A percentile compares a stretch with the other conserved stretches of the same genome.
These are phyloP conservation scores for Chrysopilus asiliformis DNA, from an alignment of 2,888 invertebrate species.

Conservation along the genomic window DNA sequence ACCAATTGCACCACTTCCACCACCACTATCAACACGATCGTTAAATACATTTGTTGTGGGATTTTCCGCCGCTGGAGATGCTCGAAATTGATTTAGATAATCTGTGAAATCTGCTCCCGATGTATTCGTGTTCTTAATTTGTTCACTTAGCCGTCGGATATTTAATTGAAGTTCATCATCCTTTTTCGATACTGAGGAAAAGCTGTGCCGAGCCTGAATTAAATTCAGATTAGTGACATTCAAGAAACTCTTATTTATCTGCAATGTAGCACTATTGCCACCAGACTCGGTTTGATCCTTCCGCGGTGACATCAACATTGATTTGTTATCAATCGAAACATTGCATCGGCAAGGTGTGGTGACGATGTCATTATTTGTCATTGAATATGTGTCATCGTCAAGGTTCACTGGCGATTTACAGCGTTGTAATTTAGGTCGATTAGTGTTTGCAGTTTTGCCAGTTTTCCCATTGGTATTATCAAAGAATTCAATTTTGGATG, in stretches of 20 bases:
- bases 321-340: constrained; percentile 5
- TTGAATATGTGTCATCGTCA: constrained; percentile 18
- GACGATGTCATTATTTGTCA: constrained; percentile 2
- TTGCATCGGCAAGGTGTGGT: constrained; percentile 10
- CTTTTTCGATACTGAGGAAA: constrained; percentile 23
- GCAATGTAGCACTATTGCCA: constrained; percentile 9
- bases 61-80: constrained; percentile 21
- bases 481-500: constrained; percentile 20
- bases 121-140: constrained; percentile 19
- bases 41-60: constrained; percentile 15
- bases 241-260: constrained; percentile 20
- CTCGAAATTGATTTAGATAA: constrained; percentile 22
- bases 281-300: constrained; percentile 5
- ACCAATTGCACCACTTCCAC: too few relatives aligned
- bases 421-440: constrained; percentile 22
- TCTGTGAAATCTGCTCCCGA: constrained; percentile 20
- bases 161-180: constrained; percentile 31
- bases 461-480: constrained; percentile 1
- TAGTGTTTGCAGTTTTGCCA: constrained; percentile 6
- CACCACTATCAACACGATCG: too few relatives aligned
- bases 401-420: constrained; percentile 20
- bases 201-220: constrained; percentile 30
- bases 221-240: constrained; percentile 25
- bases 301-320: constrained; percentile 13
- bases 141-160: constrained; percentile 31